Evolutionary conservation across 2,797 vertebrate genomes (phyloP).

Genomic region (Onychomys arenicola): DNA sequence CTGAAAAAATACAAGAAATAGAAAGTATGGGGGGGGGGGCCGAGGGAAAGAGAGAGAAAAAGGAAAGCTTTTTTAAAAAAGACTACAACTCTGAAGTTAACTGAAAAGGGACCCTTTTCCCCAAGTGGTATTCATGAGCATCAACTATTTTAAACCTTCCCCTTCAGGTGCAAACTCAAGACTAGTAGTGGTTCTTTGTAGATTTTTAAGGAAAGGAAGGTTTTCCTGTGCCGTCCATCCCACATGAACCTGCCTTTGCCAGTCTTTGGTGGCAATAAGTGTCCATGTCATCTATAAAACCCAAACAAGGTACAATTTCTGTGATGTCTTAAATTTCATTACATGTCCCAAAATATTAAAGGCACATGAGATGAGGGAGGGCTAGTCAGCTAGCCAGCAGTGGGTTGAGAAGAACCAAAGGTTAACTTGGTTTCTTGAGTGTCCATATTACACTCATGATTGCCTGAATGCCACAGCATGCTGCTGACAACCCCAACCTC

Average conservation of each 20-base stretch:
- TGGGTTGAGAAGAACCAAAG: background rate
- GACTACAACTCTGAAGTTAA: background rate
- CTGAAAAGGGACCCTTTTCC: background rate
- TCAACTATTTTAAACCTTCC: background rate
- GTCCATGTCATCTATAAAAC: background rate
- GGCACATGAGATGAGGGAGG: background rate
- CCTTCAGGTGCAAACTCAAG: background rate
- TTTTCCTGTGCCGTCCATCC: background rate
- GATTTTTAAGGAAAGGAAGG: background rate
- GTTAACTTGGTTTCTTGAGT: background rate
- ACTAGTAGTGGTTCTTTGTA: background rate
- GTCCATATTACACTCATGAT: background rate
- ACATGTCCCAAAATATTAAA: background rate
- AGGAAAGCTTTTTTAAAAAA: background rate
- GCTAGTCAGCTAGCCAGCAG: too few relatives aligned
- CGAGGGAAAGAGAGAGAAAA: background rate
- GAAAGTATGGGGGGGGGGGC: fast-evolving
- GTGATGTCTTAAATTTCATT: background rate
- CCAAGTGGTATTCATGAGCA: background rate
- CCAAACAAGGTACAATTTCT: background rate
- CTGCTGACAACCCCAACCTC: background rate
- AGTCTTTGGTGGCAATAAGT: background rate
- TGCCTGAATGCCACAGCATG: too few relatives aligned
- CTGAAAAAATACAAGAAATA: background rate
- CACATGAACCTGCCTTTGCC: background rate